These are phyloP conservation scores for Schizaphis graminum DNA, from an alignment of 2,888 invertebrate species.

Conservation along the genomic window DNA sequence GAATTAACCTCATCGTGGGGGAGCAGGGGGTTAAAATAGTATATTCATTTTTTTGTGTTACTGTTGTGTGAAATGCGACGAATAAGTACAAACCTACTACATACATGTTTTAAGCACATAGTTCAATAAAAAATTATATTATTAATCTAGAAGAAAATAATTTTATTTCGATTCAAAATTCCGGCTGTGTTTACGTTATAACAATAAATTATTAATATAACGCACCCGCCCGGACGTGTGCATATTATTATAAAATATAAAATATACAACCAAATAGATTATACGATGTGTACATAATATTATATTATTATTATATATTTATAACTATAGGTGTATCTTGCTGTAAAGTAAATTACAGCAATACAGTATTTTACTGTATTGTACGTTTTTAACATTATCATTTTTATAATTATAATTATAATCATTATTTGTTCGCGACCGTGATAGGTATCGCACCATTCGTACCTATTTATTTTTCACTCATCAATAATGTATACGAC, in stretches of 20 bases:
- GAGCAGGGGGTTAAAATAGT: conserved; percentile 24
- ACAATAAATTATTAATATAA: background rate
- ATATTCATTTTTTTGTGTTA: background rate
- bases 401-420: background rate
- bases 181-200: background rate
- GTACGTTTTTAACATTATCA: background rate
- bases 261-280: background rate
- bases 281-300: background rate
- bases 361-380: background rate
- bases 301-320: background rate
- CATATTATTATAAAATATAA: background rate
- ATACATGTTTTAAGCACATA: background rate
- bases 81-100: background rate
- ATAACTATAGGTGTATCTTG: background rate
- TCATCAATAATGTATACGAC: conserved; percentile 61
- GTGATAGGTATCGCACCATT: background rate
- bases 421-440: background rate
- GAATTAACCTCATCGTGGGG: conserved; percentile 34
- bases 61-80: background rate
- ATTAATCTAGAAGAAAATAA: background rate
- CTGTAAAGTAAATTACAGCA: background rate
- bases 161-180: conserved; percentile 29
- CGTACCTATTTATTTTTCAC: conserved; percentile 39
- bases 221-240: background rate
- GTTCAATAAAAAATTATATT: background rate